These are phyloP conservation scores for Rhynchonema sp. DNA, from an alignment of 2,888 invertebrate genomes.

Conservation along the genomic window DNA sequence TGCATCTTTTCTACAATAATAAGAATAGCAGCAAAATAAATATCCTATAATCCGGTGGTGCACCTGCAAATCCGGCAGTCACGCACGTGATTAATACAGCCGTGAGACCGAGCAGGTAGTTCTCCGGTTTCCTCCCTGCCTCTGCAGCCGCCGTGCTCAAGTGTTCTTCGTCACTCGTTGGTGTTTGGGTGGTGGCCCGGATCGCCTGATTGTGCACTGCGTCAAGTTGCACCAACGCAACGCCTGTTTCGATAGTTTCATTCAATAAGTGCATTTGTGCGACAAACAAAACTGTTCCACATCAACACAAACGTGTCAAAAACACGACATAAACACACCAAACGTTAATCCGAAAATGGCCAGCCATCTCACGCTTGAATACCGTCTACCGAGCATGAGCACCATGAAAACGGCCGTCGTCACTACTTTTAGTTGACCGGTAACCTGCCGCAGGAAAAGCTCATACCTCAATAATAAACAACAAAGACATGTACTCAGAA, in stretches of 20 bases:
- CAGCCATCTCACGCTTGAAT: slow-evolving; percentile 22
- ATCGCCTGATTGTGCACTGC: not conserved
- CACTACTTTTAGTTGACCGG: slow-evolving; percentile 28
- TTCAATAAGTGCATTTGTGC: too few species aligned
- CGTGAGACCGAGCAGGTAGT: slow-evolving; percentile 21
- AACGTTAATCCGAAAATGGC: slow-evolving; percentile 22
- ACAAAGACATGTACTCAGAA: not conserved
- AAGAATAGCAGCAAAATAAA: not conserved
- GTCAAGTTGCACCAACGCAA: slow-evolving; percentile 24
- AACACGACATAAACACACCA: too few species aligned
- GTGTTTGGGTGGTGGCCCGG: too few species aligned
- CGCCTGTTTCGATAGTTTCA: too few species aligned
- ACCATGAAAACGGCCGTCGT: slow-evolving; percentile 29
- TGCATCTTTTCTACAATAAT: not conserved
- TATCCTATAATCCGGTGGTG: not conserved
- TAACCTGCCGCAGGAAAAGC: too few species aligned
- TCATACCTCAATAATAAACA: too few species aligned
- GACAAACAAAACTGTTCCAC: too few species aligned
- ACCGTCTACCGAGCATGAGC: slow-evolving; percentile 22
- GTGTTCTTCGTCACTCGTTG: too few species aligned
- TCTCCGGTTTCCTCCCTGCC: slow-evolving; percentile 5
- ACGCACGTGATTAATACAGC: slow-evolving; percentile 25
- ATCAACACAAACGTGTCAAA: too few species aligned
- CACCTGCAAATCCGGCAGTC: slow-evolving; percentile 29
- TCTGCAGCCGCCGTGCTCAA: not conserved